Base-by-base conservation (phyloP, 2,888 invertebrate species). In the Cerceris rybyensis region DNA sequence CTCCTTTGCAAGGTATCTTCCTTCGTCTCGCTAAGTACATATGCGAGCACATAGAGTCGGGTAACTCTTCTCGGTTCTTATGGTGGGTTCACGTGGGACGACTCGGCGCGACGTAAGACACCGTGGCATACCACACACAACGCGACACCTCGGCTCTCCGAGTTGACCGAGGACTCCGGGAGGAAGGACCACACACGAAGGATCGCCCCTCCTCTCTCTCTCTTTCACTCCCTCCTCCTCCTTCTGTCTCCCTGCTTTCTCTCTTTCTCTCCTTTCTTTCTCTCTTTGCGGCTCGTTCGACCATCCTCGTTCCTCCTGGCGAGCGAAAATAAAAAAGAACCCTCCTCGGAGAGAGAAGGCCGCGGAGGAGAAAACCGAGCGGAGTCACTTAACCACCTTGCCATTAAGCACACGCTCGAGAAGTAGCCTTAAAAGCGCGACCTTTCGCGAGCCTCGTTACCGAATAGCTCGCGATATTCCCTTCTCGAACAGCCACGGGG, bases 111-210 rank as follows among this genome's bases (percentile, higher is more conserved):
- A 82, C 83, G 88, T 86, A 86, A 87, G 87, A 90, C 88, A 91
- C 88, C 91, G 85, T 89, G 86, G 88, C 87, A 86, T 90, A 84
- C 92, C 92, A 92, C 92, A 92, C 92, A 92, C 91, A 90, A 91
- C 89, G 92, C 91, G 92, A 92, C 92, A 92, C 92, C 91, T 92
- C 88, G 81, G 72, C 80, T 76, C 82, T 83, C 82, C 88, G 88
- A 88, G 88, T 86, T 88, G 85, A 88, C 88, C 87, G 81, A 83
- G 81, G 84, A 83, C 85, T 81, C 83, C 84, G 83, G 80, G 75
- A 84, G 87, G 80, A 74, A 84, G 87, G 92, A 92, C 92, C 92
- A 92, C 92, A 91, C 92, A 91, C 91, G 92, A 92, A 92, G 91
- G 87, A 88, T 86, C 82, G 86, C 81, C 80, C 76, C 80, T 78